A percentile compares a stretch with the other conserved stretches of the same genome.
Evolutionary conservation across 2,888 invertebrate species (phyloP).

Genomic region (Flexamia atlantica): DNA sequence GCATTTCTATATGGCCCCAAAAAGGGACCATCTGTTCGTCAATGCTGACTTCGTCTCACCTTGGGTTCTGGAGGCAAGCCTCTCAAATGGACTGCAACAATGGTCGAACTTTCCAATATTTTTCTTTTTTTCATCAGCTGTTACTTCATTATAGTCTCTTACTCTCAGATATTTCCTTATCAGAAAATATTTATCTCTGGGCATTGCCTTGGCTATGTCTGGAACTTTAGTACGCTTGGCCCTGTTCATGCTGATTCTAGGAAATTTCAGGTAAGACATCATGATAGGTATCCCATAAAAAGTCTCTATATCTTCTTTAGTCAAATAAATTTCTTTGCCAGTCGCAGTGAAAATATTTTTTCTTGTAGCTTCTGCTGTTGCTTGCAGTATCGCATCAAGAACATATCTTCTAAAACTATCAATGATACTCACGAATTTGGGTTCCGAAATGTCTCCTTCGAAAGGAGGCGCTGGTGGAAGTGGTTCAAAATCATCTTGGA

Average conservation of each 20-base stretch:
- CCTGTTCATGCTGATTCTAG: conserved; percentile 61
- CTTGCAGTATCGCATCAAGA: conserved; percentile 24
- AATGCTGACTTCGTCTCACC: conserved; percentile 67
- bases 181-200: conserved; percentile 47
- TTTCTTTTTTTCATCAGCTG: conserved; percentile 39
- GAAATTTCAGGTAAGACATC: conserved; percentile 55
- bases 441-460: too few relatives aligned
- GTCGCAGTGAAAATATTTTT: background rate
- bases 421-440: background rate
- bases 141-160: conserved; percentile 15
- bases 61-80: conserved; percentile 28
- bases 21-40: conserved; percentile 72
- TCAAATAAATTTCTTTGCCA: conserved; percentile 4
- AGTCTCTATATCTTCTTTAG: background rate
- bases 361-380: conserved; percentile 9
- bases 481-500: conserved; percentile 41
- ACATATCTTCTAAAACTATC: conserved; percentile 43
- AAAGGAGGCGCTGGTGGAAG: conserved; percentile 41
- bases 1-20: conserved; percentile 67
- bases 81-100: background rate
- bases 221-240: conserved; percentile 11
- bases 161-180: conserved; percentile 12
- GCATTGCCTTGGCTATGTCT: conserved; percentile 21
- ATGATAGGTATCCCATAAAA: conserved; percentile 51
- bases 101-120: conserved; percentile 54